These are phyloP conservation scores for Silurus asotus DNA, from an alignment of 2,113 vertebrate species.

Conservation along the genomic window DNA sequence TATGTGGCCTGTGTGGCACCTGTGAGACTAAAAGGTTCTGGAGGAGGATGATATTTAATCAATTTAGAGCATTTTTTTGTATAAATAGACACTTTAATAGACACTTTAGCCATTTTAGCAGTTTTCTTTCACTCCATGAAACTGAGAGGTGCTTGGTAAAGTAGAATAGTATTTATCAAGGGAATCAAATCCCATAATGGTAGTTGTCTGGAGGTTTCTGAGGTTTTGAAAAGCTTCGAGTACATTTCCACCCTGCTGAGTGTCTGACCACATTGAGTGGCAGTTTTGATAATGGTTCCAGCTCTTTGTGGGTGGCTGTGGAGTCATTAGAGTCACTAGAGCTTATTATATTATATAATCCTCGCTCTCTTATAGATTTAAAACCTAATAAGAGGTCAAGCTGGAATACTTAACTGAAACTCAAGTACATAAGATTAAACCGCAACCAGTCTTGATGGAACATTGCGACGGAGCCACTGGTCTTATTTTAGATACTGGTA, in stretches of 20 bases:
- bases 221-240: slow-evolving; percentile 51
- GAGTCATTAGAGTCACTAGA: slow-evolving; percentile 29
- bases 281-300: slow-evolving; percentile 54
- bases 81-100: slow-evolving; percentile 7
- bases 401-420: slow-evolving; percentile 33
- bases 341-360: slow-evolving; percentile 47
- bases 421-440: slow-evolving; percentile 24
- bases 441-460: not conserved
- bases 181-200: slow-evolving; percentile 46
- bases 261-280: slow-evolving; percentile 52
- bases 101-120: slow-evolving; percentile 22
- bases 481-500: not conserved
- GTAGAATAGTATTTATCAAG: slow-evolving; percentile 35
- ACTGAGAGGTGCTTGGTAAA: slow-evolving; percentile 41
- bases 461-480: not conserved
- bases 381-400: slow-evolving; percentile 42
- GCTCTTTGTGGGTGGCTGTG: slow-evolving; percentile 53
- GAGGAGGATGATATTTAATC: slow-evolving; percentile 40
- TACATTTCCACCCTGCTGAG: slow-evolving; percentile 53
- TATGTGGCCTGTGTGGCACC: slow-evolving; percentile 31
- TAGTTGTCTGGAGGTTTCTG: slow-evolving; percentile 46
- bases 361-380: slow-evolving; percentile 46
- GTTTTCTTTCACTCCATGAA: slow-evolving; percentile 14
- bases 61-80: slow-evolving; percentile 30
- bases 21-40: slow-evolving; percentile 19